phyloP scores from a whole-genome alignment of 2,113 vertebrate species.

The Urocolius indicus region DNA sequence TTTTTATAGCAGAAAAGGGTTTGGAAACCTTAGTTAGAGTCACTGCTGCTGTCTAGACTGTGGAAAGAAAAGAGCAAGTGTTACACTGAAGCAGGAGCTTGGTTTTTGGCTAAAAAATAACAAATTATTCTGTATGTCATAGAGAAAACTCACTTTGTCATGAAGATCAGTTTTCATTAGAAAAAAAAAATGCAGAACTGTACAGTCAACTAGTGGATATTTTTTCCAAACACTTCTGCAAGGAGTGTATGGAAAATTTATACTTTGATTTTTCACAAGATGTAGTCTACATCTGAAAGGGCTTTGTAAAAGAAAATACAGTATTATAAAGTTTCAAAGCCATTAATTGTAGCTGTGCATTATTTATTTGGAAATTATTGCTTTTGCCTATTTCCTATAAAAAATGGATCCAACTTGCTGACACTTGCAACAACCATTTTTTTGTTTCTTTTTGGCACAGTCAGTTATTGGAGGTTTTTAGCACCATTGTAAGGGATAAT shows the following conservation, averaged over 20 bases:
- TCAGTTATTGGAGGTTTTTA: neutral
- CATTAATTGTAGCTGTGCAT: neutral
- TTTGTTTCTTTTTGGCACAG: constrained; percentile 36
- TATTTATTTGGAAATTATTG: constrained; percentile 27
- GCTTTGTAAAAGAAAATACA: neutral
- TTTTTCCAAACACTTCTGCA: neutral
- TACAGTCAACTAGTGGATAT: neutral
- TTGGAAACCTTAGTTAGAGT: constrained; percentile 1
- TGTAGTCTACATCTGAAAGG: neutral
- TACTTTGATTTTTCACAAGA: neutral
- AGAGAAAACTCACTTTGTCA: constrained; percentile 26
- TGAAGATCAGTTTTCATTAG: constrained; percentile 20
- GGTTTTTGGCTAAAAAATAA: neutral
- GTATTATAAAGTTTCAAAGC: neutral
- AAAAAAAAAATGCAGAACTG: neutral
- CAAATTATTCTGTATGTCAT: neutral
- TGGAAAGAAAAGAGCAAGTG: constrained; percentile 24
- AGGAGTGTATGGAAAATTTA: neutral
- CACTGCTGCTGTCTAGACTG: constrained; percentile 15
- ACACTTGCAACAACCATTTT: neutral
- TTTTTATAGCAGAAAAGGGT: neutral
- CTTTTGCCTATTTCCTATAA: constrained; percentile 23
- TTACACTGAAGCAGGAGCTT: neutral
- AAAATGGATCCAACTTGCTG: constrained; percentile 26
- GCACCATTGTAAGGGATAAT: constrained; percentile 8